Conservation (phyloP, 2,797 vertebrate genomes). For the Aldrovandia affinis region DNA sequence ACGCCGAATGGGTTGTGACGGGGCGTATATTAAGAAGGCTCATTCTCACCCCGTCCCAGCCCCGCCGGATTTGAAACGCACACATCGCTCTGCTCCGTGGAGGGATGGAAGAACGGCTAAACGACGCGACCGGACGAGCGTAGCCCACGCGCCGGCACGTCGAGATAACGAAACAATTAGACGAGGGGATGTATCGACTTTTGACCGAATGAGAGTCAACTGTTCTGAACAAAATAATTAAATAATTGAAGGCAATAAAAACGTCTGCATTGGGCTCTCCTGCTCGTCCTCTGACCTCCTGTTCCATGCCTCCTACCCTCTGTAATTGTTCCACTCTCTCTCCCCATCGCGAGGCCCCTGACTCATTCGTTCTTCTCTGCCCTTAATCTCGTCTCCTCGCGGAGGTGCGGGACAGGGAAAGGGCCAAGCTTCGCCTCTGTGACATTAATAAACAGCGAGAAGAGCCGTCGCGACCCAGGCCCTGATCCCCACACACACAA, state of each 20-base stretch:
- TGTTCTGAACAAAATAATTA: not conserved
- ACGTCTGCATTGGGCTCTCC: not conserved
- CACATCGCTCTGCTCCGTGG: not conserved
- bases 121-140: not conserved
- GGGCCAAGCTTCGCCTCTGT: conserved; percentile 68
- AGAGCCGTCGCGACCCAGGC: conserved; percentile 66
- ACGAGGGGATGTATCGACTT: no score
- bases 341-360: not conserved
- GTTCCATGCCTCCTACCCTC: not conserved
- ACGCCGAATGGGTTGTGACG: conserved; percentile 65
- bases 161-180: not conserved
- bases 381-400: not conserved
- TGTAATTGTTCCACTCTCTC: conserved; percentile 6
- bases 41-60: not conserved
- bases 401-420: conserved; percentile 30
- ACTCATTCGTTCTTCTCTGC: not conserved
- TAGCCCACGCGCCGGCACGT: not conserved
- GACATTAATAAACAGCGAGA: conserved; percentile 75
- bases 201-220: not conserved
- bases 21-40: conserved; percentile 49
- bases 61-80: not conserved
- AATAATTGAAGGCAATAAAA: not conserved
- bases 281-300: not conserved
- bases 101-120: not conserved
- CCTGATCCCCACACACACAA: not conserved